Conservation (phyloP, 2,888 invertebrate genomes). For the Mimas tiliae region DNA sequence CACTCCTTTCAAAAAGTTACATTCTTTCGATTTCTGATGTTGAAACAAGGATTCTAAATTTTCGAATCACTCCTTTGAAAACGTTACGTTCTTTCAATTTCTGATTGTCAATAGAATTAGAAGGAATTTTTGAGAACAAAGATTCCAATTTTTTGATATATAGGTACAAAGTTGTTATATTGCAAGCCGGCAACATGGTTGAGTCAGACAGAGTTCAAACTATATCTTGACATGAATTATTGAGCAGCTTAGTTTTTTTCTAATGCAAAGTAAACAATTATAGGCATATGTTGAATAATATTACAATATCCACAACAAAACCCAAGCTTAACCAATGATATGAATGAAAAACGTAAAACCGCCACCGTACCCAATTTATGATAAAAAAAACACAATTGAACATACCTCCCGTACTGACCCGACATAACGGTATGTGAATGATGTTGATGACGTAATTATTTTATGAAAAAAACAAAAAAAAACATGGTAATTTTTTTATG, state of each 20-base stretch:
- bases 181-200: too few relatives aligned
- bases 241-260: neutral
- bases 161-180: neutral
- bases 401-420: conserved; percentile 69
- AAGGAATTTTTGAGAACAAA: neutral
- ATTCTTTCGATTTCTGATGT: too few relatives aligned
- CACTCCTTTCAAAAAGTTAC: too few relatives aligned
- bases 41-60: too few relatives aligned
- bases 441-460: conserved; percentile 53
- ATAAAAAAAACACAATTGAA: conserved; percentile 47
- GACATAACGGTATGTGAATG: conserved; percentile 56
- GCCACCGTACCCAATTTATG: conserved; percentile 25
- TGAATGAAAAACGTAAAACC: conserved; percentile 18
- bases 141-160: too few relatives aligned
- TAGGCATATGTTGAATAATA: too few relatives aligned
- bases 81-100: too few relatives aligned
- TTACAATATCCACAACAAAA: too few relatives aligned
- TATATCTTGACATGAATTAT: neutral
- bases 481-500: conserved; percentile 25
- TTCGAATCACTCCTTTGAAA: too few relatives aligned
- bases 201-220: too few relatives aligned
- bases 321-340: neutral
- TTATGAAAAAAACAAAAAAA: conserved; percentile 68
- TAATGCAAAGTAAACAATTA: too few relatives aligned
- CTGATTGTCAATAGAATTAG: neutral